Evolutionary conservation across 2,113 vertebrate species (phyloP).

Genomic region (Myotis brandtii): DNA sequence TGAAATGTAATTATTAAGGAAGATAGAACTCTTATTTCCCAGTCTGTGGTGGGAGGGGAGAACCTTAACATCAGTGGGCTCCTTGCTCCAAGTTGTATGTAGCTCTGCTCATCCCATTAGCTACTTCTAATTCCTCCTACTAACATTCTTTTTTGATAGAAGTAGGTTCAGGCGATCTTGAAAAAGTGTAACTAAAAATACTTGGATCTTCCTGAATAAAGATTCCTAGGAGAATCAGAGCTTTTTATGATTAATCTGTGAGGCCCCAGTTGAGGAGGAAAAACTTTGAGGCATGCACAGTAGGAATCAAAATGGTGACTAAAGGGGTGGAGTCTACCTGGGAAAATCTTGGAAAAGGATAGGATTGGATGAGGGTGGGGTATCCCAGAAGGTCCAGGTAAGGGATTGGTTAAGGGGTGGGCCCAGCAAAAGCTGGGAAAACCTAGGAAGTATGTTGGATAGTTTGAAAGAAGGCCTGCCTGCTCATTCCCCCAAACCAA

Average conservation of each 20-base stretch:
- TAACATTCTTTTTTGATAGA: slow-evolving; percentile 12
- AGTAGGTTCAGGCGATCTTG: neutral
- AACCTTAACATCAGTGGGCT: neutral
- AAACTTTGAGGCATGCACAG: neutral
- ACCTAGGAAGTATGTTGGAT: neutral
- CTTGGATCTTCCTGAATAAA: slow-evolving; percentile 27
- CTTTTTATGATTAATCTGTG: slow-evolving; percentile 46
- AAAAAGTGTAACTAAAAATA: neutral
- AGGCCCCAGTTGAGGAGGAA: neutral
- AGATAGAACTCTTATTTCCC: neutral
- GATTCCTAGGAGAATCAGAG: neutral
- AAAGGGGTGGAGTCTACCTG: neutral
- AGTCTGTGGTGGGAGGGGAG: neutral
- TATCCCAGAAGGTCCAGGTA: neutral
- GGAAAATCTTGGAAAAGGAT: neutral
- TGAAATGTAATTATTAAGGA: neutral
- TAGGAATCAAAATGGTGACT: neutral
- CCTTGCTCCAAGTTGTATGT: neutral
- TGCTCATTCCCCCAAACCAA: neutral
- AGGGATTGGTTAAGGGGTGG: neutral
- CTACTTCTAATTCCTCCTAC: slow-evolving; percentile 34
- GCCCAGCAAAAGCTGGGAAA: neutral
- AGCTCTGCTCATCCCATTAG: neutral
- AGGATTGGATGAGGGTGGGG: neutral
- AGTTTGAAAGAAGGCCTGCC: neutral